A percentile compares a stretch with the other conserved stretches of the same genome.
phyloP scores from a whole-genome alignment of 2,888 invertebrate genomes.

The Chironomus riparius region DNA sequence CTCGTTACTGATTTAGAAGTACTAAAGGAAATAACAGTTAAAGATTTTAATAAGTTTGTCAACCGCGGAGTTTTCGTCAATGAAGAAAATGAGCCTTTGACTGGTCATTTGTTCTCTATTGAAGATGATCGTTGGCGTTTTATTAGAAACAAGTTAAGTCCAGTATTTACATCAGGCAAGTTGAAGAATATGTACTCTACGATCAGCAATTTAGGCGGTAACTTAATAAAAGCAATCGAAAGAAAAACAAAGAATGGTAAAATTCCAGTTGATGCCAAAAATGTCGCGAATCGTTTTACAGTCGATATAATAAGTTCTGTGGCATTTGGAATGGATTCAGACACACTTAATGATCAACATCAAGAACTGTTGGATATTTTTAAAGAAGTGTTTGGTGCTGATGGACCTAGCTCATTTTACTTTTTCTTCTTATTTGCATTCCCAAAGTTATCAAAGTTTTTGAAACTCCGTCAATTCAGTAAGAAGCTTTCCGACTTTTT shows the following conservation, averaged over 20 bases:
- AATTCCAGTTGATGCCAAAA: slow-evolving; percentile 6
- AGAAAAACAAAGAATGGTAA: not conserved
- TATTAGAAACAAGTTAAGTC: slow-evolving; percentile 7
- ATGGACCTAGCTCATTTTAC: not conserved
- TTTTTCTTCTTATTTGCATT: not conserved
- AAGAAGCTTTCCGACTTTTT: slow-evolving; percentile 8
- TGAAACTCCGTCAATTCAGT: not conserved
- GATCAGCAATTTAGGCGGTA: not conserved
- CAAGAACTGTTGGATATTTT: slow-evolving; percentile 11
- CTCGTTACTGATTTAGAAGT: slow-evolving; percentile 16
- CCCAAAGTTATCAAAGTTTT: not conserved
- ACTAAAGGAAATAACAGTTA: not conserved
- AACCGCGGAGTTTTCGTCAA: slow-evolving; percentile 13
- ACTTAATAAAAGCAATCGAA: slow-evolving; percentile 1
- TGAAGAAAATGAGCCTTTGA: slow-evolving; percentile 20
- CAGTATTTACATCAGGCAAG: slow-evolving; percentile 13
- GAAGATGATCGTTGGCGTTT: slow-evolving; percentile 12
- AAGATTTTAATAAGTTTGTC: slow-evolving; percentile 21
- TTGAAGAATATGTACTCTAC: slow-evolving; percentile 3
- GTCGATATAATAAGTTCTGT: slow-evolving; percentile 17
- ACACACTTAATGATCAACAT: slow-evolving; percentile 8
- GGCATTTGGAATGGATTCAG: slow-evolving; percentile 25
- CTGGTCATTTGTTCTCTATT: slow-evolving; percentile 4
- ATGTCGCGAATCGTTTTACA: not conserved
- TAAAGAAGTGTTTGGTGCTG: not conserved